Percentiles rank a stretch among this genome's conserved stretches.
Conservation (phyloP, 1,140 invertebrate species). For the Procambarus virginalis region DNA sequence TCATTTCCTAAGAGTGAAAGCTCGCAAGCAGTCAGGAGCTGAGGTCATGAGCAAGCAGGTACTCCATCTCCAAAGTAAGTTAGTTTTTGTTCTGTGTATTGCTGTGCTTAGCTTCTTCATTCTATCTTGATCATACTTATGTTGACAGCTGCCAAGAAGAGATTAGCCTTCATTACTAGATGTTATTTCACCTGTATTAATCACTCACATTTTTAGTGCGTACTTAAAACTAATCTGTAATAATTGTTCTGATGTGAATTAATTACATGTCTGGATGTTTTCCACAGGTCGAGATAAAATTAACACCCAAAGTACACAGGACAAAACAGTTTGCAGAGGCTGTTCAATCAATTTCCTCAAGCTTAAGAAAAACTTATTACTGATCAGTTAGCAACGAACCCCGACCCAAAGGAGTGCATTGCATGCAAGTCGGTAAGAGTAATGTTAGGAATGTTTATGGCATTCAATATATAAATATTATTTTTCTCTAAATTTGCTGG, state of each 20-base stretch:
- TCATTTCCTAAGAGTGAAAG: slow-evolving; percentile 76
- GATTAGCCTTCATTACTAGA: too few relatives aligned
- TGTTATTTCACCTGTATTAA: too few relatives aligned
- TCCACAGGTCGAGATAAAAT: slow-evolving; percentile 13
- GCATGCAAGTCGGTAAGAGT: slow-evolving; percentile 75
- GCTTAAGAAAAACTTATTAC: slow-evolving; percentile 66
- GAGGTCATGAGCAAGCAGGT: slow-evolving; percentile 75
- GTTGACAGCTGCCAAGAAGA: too few relatives aligned
- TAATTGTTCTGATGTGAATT: too few relatives aligned
- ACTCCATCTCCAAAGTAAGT: slow-evolving; percentile 74
- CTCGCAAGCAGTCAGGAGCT: slow-evolving; percentile 78
- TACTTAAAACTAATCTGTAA: too few relatives aligned
- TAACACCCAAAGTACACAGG: slow-evolving; percentile 70
- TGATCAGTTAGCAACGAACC: slow-evolving; percentile 71
- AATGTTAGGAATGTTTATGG: too few relatives aligned
- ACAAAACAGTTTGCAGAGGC: slow-evolving; percentile 73
- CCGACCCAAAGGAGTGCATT: slow-evolving; percentile 74
- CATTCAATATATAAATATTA: too few relatives aligned
- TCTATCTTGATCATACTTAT: too few relatives aligned
- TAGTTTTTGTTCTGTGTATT: neutral
- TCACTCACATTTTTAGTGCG: too few relatives aligned
- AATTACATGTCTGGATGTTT: neutral
- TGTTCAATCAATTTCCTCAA: slow-evolving; percentile 71
- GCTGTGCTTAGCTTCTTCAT: too few relatives aligned
- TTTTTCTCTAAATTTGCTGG: too few relatives aligned